Evolutionary conservation across 2,113 vertebrate genomes (phyloP).

Genomic region (Phocoena sinus): DNA sequence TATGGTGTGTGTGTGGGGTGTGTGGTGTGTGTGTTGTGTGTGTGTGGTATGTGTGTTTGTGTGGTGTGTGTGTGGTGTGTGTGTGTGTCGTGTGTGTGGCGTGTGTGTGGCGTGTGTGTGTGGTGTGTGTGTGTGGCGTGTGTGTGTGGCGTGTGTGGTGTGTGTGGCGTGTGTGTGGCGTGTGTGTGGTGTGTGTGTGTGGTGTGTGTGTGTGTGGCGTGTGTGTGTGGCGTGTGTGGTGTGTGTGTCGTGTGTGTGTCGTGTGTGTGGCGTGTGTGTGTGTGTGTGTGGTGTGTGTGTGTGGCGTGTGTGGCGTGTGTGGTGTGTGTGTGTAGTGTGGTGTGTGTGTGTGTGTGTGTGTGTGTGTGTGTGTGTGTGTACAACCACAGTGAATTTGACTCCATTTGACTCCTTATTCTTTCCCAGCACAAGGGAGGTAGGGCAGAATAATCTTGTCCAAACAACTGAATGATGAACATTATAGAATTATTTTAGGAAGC

Average conservation of each 20-base stretch:
- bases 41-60: neutral
- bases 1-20: neutral
- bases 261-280: accelerated
- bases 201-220: too few species aligned
- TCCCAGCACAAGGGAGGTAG: neutral
- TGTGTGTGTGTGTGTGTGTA: accelerated
- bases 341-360: neutral
- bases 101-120: too few species aligned
- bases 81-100: accelerated
- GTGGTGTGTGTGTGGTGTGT: neutral
- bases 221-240: too few species aligned
- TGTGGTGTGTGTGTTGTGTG: too few species aligned
- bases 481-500: neutral
- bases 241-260: neutral
- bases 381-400: neutral
- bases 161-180: neutral
- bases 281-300: accelerated
- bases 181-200: neutral
- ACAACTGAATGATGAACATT: neutral
- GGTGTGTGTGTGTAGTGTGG: too few species aligned
- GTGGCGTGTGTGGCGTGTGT: neutral
- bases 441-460: neutral
- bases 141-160: neutral
- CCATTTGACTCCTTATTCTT: neutral
- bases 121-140: too few species aligned